phyloP scores from a whole-genome alignment of 2,888 invertebrate species.

The Acrobasis repandana region DNA sequence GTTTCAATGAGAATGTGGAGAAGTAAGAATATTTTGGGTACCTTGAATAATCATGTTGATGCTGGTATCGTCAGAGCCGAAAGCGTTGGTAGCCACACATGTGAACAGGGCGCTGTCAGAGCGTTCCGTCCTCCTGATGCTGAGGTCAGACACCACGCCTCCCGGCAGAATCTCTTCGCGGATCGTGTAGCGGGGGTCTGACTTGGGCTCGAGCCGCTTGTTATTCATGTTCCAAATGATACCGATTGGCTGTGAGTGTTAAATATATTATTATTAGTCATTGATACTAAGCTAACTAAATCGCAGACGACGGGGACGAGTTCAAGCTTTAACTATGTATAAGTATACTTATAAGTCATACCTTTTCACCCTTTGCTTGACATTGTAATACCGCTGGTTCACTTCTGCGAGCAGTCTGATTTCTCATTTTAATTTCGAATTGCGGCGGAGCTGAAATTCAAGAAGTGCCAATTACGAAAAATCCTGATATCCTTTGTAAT shows the following conservation, averaged over 20 bases:
- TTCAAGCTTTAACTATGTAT: background rate
- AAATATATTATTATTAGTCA: background rate
- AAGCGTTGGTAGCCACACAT: constrained; percentile 96
- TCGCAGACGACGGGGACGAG: too few relatives aligned
- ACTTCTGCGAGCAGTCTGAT: constrained; percentile 94
- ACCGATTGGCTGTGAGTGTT: constrained; percentile 88
- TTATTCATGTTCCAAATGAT: constrained; percentile 98
- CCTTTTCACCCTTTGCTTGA: constrained; percentile 95
- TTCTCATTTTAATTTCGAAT: constrained; percentile 95
- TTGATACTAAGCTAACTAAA: background rate
- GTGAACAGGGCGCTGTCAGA: constrained; percentile 95
- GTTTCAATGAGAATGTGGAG: too few relatives aligned
- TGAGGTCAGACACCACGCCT: constrained; percentile 93
- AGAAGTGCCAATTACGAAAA: background rate
- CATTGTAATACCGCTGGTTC: constrained; percentile 96
- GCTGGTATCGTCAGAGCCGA: constrained; percentile 97
- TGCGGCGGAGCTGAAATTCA: constrained; percentile 91
- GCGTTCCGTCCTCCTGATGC: constrained; percentile 94
- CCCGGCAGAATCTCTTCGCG: constrained; percentile 94
- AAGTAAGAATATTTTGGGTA: constrained; percentile 46
- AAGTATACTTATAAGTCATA: constrained; percentile 26
- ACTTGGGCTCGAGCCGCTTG: constrained; percentile 94
- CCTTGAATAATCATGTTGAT: constrained; percentile 97
- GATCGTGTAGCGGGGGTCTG: constrained; percentile 92
- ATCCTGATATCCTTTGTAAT: background rate